Conservation (phyloP, 2,797 vertebrate genomes). For the Chrysocyon brachyurus region DNA sequence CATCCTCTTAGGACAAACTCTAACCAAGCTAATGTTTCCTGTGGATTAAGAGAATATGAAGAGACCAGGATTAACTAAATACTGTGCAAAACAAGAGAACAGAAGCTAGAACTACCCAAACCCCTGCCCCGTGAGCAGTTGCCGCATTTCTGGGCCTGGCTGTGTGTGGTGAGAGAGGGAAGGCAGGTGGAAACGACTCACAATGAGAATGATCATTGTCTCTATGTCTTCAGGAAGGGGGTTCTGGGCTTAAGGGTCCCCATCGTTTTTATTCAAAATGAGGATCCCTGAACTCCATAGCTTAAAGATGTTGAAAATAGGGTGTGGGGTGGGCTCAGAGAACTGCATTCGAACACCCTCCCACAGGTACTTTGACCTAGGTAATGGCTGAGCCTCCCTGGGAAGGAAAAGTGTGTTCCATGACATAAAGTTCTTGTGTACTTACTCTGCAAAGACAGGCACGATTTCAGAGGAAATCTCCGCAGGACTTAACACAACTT, state of each 20-base stretch:
- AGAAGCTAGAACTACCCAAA: background rate
- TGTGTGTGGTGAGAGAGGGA: background rate
- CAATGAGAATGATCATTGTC: background rate
- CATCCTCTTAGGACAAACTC: background rate
- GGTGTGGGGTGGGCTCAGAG: background rate
- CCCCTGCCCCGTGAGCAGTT: background rate
- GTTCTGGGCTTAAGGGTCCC: background rate
- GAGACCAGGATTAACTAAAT: background rate
- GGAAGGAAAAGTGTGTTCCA: background rate
- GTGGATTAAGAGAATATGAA: background rate
- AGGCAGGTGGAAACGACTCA: background rate
- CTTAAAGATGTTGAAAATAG: slow-evolving; percentile 27
- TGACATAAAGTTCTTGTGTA: background rate
- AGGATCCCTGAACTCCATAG: background rate
- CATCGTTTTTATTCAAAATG: slow-evolving; percentile 16
- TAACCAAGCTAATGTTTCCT: background rate
- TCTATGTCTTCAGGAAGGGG: slow-evolving; percentile 6
- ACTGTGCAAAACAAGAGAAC: background rate
- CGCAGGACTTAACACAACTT: background rate
- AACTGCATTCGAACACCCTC: background rate
- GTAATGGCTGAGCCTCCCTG: background rate
- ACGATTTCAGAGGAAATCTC: slow-evolving; percentile 27
- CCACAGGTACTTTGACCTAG: background rate
- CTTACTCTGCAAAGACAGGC: background rate
- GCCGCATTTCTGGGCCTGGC: background rate